Base-by-base conservation (phyloP, 2,113 vertebrate genomes). In the Neoarius graeffei region DNA sequence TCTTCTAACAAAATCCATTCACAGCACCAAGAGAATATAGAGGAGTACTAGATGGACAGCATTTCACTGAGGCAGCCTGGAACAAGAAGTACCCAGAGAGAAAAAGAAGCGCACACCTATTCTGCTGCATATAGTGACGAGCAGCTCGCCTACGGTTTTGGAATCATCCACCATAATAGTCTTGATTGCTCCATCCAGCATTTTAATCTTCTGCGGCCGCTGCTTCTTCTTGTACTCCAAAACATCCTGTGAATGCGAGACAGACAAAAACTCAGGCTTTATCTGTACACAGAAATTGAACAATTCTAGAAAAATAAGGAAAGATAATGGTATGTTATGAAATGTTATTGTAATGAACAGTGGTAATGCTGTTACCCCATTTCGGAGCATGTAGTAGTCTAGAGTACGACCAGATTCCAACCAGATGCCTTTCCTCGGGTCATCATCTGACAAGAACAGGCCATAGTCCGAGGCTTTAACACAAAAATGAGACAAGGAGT, bases 121-220 rank as follows among this genome's bases (percentile, higher is more conserved):
- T 90, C 98, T 95, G 90, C 98, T 99, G 95, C 98, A 99, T 89
- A 99, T 99, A 50, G 98, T 99, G 83, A 99, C 98, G 57, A 99
- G 95, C 80, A 99, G 95, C 94, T 99, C 98, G 9, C 98, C 98
- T 0, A 99, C 97, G 0, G 98, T 99, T 95, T 99, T 99, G 0
- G 98, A 99, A 92, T 99, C 98, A 14, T 99, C 98, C 93, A 99
- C 98, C 98, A 99, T 99, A 85, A 99, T 97, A 2, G 98, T 99
- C 94, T 99, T 99, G 82, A 99, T 95, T 0, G 98, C 95, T 0
- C 98, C 98, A 84, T 99, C 98, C 91, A 99, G 93, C 98, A 99
- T 99, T 80, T 98, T 97, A 88, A 99, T 99, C 94, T 99, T 99
- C 91, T 99, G 98, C 1, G 98, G 98, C 90, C 97, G 95, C 89